Evolutionary conservation across 2,888 invertebrate species (phyloP), one percentile per base, ranked within the genome.

Genomic region (Lacanobia wlatinum): DNA sequence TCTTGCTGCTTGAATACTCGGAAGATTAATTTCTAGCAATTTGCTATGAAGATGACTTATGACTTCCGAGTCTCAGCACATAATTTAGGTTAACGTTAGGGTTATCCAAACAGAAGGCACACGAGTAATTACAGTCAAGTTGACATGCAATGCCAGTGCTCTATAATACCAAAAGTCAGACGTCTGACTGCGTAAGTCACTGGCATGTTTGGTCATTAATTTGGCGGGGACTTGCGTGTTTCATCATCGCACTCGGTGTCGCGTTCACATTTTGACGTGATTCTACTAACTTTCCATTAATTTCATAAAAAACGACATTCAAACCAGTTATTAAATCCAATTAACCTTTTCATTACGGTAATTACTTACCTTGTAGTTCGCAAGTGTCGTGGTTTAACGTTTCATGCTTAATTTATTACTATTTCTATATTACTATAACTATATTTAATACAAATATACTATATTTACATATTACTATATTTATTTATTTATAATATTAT

Each of bases 331-430:
- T 87, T 84, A 82, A 73, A 78, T 63, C 75, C 83, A 80, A 87
- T 87, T 88, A 88, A 88, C 88, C 88, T 90, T 89, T 87, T 84
- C 80, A 80, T 73, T 76, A 66, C 55, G 34, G 48, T 77, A 76
- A 83, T 87, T 84, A 85, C 74, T 78, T 74, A 79, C 63, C 70
- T 70, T 34, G 28, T 84, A 76, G 72, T 79, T 75, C 67, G 75
- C 73, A 76, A 83, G 70, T 74, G 63, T 73, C 78, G 70, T 73
- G 59, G 63, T 77, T 85, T 78, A 53, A 70, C 62, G 59, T 73
- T 64, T 16, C 70, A 43, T 73, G 60, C 58, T 72, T 78, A 68
- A 78, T 75, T 73, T 73, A 65, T n/a, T n/a, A n/a, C n/a, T n/a
- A n/a, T n/a, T n/a, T n/a, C n/a, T n/a, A n/a, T n/a, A n/a, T n/a